Evolutionary conservation across 2,113 vertebrate genomes (phyloP).

Genomic region (Aldabrachelys gigantea): DNA sequence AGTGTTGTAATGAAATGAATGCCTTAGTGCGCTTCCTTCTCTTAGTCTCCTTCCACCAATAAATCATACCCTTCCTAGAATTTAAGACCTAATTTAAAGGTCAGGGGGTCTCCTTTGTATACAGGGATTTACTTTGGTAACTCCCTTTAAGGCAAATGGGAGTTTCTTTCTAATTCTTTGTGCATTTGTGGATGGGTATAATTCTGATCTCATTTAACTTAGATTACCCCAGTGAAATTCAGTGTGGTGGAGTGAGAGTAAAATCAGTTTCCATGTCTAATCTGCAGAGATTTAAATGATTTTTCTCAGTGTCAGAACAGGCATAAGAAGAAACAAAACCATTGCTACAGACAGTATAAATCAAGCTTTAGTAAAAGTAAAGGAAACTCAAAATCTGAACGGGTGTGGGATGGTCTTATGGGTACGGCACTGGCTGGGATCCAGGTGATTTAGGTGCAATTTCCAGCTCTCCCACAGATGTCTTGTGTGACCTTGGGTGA

Average conservation of each 20-base stretch:
- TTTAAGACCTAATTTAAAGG: constrained; percentile 45
- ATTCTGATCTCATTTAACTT: background rate
- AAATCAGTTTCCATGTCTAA: background rate
- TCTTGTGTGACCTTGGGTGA: background rate
- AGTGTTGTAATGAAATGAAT: background rate
- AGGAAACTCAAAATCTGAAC: background rate
- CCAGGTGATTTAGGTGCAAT: background rate
- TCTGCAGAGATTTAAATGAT: background rate
- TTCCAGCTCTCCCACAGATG: background rate
- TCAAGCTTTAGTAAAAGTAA: background rate
- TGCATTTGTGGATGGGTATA: background rate
- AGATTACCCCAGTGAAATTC: background rate
- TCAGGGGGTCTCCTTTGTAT: background rate
- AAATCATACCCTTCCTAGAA: constrained; percentile 8
- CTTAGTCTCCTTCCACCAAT: constrained; percentile 27
- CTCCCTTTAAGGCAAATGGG: background rate
- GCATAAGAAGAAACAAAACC: background rate
- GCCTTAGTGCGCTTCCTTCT: constrained; percentile 2
- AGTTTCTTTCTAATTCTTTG: background rate
- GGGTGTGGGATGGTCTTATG: background rate
- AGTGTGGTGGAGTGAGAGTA: background rate
- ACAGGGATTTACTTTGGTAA: background rate
- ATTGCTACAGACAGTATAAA: fast-evolving
- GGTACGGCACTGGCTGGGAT: background rate
- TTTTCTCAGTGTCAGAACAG: background rate